Base-by-base conservation (phyloP, 1,140 invertebrate species). In the Drosophila sp. region DNA sequence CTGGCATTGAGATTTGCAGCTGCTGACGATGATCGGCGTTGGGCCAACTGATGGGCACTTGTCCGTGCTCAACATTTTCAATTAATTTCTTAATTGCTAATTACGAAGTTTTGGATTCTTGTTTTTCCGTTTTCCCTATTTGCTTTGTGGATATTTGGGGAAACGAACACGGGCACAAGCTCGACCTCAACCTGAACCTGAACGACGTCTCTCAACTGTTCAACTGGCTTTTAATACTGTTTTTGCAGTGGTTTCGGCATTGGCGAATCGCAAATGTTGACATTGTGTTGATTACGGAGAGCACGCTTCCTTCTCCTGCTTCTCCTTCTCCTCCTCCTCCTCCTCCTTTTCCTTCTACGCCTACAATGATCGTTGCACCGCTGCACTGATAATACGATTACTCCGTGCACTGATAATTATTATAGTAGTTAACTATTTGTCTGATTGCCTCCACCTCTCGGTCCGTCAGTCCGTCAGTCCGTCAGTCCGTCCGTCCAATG, bases 321-420 rank as follows among this genome's bases (percentile, higher is more conserved):
- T 25, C 34, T 76, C 36, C 50, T 43, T 11, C 40, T 32, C 18
- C 53, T 18, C 41, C 32, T 40, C 43, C 51, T 27, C 7, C 32
- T 6, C 25, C 9, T n/a, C 14, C 14, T 5, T 7, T 6, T 16
- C 14, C 27, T 51, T 32, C 2, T 38, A 7, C 41, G 14, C 7
- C 14, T 7, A 7, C 41, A 36, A 29, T 62, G 8, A 58, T 62
- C 65, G 76, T 41, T 80, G 58, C 45, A 72, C 57, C 45, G 64
- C 36, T 73, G 72, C 70, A 72, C 62, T 83, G 82, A 87, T 89
- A 79, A 83, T 84, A n/a, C n/a, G n/a, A n/a, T n/a, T n/a, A 82
- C 78, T 79, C 79, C 54, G 54, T 25, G 48, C 64, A 45, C 79
- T 87, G 83, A 87, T 87, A 83, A 89, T 89, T 82, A 72, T 48